Conservation (phyloP, 2,113 vertebrate species). For the Scopus umbretta region DNA sequence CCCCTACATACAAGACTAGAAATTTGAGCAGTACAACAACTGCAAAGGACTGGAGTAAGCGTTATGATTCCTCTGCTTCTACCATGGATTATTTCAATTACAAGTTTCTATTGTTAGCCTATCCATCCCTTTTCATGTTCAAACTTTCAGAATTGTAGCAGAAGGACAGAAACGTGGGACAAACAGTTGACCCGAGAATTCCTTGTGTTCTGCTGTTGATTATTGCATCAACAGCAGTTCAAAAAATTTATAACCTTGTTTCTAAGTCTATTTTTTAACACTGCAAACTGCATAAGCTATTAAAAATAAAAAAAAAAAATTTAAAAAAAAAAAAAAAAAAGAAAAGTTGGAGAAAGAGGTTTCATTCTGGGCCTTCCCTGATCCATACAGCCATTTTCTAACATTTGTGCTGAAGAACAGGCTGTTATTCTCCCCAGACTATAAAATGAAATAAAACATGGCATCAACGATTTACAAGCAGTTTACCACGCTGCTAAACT, state of each 20-base stretch:
- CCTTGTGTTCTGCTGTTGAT: background rate
- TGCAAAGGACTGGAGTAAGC: background rate
- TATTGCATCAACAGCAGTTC: background rate
- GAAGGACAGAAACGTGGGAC: background rate
- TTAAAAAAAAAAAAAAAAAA: background rate
- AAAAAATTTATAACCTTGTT: background rate
- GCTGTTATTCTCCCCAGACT: background rate
- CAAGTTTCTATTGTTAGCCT: background rate
- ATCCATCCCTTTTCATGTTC: background rate
- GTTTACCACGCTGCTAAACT: background rate
- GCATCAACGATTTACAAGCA: background rate
- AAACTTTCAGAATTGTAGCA: background rate
- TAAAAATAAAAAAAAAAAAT: background rate
- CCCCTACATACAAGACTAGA: background rate
- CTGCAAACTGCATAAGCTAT: background rate
- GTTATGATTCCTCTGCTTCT: background rate
- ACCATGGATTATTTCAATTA: background rate
- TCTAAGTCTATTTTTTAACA: background rate
- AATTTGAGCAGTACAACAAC: background rate
- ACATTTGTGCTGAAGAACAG: background rate
- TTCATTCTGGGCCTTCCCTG: background rate
- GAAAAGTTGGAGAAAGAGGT: background rate
- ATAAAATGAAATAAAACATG: background rate
- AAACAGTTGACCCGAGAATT: background rate
- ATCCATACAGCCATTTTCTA: background rate